Base-by-base conservation (phyloP, 2,113 vertebrate genomes). In the Phyllostomus hastatus region DNA sequence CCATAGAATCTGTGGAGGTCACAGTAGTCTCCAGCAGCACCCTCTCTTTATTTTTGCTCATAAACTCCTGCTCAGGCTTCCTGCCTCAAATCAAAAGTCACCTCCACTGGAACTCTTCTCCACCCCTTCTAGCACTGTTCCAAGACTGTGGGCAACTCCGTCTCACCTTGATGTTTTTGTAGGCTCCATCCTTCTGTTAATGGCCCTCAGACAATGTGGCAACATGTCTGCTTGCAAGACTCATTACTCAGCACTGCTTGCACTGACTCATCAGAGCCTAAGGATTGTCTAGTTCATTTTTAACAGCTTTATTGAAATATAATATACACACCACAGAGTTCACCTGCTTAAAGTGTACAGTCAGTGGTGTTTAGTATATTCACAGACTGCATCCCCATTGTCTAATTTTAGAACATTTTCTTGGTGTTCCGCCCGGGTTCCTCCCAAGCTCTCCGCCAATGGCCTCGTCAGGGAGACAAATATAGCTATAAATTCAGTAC, bases 401-500 rank as follows among this genome's bases (percentile, higher is more conserved):
- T 79, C 20, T n/a, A 89, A 87, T 66, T 67, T 59, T 50, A 73
- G 66, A 69, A 75, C 4, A 73, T 19, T 86, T 88, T 50, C 20
- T 2, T 95, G 64, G 64, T 67, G 64, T 67, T 67, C 12, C 17
- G 14, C 64, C 64, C 7, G 2, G 33, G 64, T 33, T 8, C 22
- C 16, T 67, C 64, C 64, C 7, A 2, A n/a, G 64, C 64, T n/a
- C 64, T 67, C 28, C 4, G 12, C 14, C 64, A n/a, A n/a, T 16
- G 64, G 33, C 14, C 64, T 67, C 5, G 2, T n/a, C 64, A 28
- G 64, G 33, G 64, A 67, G n/a, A 96, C 80, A 31, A 48, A 97
- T 94, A 94, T 78, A 94, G 61, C 90, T 95, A 50, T 86, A 88
- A 94, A 17, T 95, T 85, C 91, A 95, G 54, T 96, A 88, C 66